Percentiles rank a stretch among this genome's conserved stretches.
Evolutionary conservation across 64 coral and sea anemone genomes (phyloP).

Genomic region (Astreopora myriophthalma): DNA sequence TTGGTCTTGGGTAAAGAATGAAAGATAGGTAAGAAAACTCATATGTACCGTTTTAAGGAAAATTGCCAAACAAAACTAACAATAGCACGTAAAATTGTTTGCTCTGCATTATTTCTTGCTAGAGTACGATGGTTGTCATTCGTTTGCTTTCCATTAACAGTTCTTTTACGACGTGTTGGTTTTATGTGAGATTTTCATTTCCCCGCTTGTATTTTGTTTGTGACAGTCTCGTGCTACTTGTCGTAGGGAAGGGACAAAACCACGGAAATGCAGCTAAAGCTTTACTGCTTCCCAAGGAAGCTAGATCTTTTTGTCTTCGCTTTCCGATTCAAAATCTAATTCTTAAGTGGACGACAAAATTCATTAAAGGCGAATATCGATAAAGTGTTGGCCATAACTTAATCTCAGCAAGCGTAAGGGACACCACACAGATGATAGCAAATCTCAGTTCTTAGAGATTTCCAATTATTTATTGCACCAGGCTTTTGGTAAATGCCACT

Average conservation of each 20-base stretch:
- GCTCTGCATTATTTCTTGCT: slow-evolving; percentile 6
- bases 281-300: neutral
- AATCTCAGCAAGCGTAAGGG: neutral
- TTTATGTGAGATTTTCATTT: neutral
- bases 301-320: neutral
- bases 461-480: neutral
- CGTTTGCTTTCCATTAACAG: slow-evolving; percentile 28
- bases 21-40: neutral
- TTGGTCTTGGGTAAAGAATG: neutral
- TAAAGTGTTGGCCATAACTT: neutral
- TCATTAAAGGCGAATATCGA: slow-evolving; percentile 37
- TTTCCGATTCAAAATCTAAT: neutral
- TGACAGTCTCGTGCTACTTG: no score
- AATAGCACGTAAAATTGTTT: neutral
- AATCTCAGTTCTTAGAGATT: neutral
- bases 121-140: neutral
- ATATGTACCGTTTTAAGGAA: neutral
- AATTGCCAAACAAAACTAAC: neutral
- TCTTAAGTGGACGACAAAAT: neutral
- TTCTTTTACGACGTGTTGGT: neutral
- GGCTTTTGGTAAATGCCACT: neutral
- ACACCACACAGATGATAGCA: neutral
- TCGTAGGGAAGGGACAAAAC: no score
- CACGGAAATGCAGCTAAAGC: neutral
- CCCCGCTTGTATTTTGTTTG: neutral